These are phyloP conservation scores for Amiota communis DNA, from an alignment of 2,888 invertebrate genomes.

Conservation along the genomic window DNA sequence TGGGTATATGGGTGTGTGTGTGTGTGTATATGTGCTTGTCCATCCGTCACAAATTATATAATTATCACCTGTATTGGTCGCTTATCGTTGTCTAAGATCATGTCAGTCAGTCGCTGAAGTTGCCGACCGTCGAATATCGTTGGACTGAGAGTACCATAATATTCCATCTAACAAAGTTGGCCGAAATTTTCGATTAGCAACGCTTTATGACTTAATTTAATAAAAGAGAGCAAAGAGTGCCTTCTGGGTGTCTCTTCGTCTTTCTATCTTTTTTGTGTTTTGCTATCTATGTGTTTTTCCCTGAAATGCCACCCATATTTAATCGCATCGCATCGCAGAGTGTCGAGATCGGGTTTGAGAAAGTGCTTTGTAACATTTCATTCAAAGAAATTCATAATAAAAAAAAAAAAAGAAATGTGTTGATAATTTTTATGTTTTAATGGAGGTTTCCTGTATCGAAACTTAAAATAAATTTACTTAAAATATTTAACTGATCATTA, in stretches of 20 bases:
- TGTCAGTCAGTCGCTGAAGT: constrained; percentile 38
- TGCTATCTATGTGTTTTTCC: constrained; percentile 51
- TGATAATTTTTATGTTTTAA: too few relatives aligned
- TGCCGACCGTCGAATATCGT: constrained; percentile 26
- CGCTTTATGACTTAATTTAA: constrained; percentile 68
- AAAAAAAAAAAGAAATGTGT: not conserved
- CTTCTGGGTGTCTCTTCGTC: too few relatives aligned
- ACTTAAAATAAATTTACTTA: too few relatives aligned
- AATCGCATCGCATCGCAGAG: not conserved
- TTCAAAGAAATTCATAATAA: constrained; percentile 47
- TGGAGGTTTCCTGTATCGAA: too few relatives aligned
- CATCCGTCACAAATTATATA: constrained; percentile 70
- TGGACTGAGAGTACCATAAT: constrained; percentile 44
- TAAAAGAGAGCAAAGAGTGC: constrained; percentile 24
- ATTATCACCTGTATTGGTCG: constrained; percentile 70
- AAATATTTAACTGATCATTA: too few relatives aligned
- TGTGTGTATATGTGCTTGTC: constrained; percentile 56
- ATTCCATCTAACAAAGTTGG: constrained; percentile 40
- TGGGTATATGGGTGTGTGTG: too few relatives aligned
- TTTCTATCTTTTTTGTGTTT: constrained; percentile 20
- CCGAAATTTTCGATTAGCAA: constrained; percentile 70
- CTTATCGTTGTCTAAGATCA: constrained; percentile 66
- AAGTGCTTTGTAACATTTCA: constrained; percentile 55
- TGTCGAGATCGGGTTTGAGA: constrained; percentile 31
- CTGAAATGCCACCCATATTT: constrained; percentile 61